Base-by-base conservation (phyloP, 2,888 invertebrate genomes). In the Noctuana brunneofusca region DNA sequence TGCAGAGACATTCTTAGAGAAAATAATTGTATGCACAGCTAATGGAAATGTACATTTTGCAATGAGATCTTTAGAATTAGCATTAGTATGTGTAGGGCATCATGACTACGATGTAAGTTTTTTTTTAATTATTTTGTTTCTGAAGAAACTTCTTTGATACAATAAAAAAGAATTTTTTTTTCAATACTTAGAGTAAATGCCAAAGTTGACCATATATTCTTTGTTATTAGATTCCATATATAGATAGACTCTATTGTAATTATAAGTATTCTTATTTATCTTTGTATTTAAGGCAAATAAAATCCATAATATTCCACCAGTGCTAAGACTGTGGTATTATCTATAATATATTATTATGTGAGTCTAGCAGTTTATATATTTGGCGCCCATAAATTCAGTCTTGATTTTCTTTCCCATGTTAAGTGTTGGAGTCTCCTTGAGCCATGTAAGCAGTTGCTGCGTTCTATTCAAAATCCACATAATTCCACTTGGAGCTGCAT, bases 31-130 rank as follows among this genome's bases (percentile, higher is more conserved):
- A 43, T 93, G 94, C 62, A 91, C 92, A 48, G 92, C 93, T 11
- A 92, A 93, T 68, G 93, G 93, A 8, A 83, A 86, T 64, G 92
- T 93, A 18, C 96, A 97, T 84, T 96, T 95, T 86, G 95, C 96
- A 0, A 91, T 98, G 67, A 95, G 96, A 80, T 95, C 97, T 2
- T 90, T 99, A 65, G 98, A 99, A 80, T 91, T 98, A 70, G 95
- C 98, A 9, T 91, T 99, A 52, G 95, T 96, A 38, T 98, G 99
- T 86, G 97, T 98, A 9, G 98, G 98, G 0, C 98, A 99, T 91
- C 98, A 98, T 86, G 98, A 99, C 83, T 99, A 98, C 89, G 98
- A 99, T 93, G 97, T 89, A 75, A 77, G 70, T 68, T 14, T 8
- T 30, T 38, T 38, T 5, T 49, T 58, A 54, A 54, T 35, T 58